Evolutionary conservation across 2,113 vertebrate species (phyloP).

Genomic region (Struthio camelus): DNA sequence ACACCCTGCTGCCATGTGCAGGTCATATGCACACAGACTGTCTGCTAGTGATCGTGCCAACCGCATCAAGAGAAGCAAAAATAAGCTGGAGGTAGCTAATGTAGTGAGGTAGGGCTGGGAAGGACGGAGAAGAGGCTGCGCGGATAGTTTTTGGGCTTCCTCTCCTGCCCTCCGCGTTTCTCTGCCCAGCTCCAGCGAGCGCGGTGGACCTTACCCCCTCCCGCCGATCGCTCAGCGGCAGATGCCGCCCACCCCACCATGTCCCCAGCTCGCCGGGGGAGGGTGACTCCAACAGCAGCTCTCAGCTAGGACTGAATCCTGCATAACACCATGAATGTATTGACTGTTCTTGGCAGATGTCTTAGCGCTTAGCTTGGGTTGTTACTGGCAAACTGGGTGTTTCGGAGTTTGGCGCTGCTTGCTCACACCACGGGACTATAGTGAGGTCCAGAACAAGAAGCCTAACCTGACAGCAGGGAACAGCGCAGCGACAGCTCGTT

Average conservation of each 20-base stretch:
- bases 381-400: neutral
- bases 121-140: neutral
- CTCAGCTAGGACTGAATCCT: no score
- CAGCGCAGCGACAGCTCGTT: neutral
- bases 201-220: no score
- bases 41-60: neutral
- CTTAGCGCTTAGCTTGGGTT: no score
- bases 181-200: neutral
- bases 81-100: neutral
- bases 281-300: no score
- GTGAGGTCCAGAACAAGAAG: neutral
- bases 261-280: no score
- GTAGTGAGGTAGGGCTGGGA: neutral
- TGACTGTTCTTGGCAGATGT: no score
- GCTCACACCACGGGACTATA: neutral
- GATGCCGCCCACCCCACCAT: no score
- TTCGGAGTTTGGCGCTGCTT: neutral
- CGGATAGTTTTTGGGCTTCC: neutral
- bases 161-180: neutral
- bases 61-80: neutral
- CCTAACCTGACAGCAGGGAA: neutral
- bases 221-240: no score
- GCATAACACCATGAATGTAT: no score
- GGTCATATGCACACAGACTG: rapidly evolving
- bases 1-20: no score